A percentile compares a stretch with the other conserved stretches of the same genome.
Evolutionary conservation across 2,888 invertebrate genomes (phyloP).

Genomic region (Stenodema calcarata): DNA sequence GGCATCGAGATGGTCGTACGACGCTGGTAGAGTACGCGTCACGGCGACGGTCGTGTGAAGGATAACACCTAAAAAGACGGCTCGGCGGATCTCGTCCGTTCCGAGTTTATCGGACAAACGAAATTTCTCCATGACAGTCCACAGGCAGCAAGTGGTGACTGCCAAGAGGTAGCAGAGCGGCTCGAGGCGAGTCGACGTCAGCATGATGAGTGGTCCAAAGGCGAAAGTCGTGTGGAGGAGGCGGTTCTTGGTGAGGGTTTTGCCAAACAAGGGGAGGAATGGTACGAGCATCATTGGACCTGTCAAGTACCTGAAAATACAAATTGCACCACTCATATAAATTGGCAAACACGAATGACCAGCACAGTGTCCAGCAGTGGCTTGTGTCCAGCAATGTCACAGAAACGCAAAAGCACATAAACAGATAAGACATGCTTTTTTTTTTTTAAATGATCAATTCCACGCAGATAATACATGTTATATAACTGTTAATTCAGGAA

Average conservation of each 20-base stretch:
- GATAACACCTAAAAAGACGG: not conserved
- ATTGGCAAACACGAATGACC: no score
- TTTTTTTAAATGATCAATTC: no score
- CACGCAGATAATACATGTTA: no score
- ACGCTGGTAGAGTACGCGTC: not conserved
- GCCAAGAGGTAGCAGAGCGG: conserved; percentile 21
- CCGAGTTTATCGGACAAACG: not conserved
- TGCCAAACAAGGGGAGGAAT: conserved; percentile 16
- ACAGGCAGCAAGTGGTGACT: not conserved
- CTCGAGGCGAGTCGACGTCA: conserved; percentile 27
- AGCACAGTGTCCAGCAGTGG: no score
- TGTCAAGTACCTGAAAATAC: conserved; percentile 10
- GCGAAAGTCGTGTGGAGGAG: not conserved
- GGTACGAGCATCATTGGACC: conserved; percentile 22
- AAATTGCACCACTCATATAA: no score
- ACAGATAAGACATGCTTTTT: no score
- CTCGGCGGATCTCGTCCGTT: conserved; percentile 19
- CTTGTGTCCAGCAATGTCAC: no score
- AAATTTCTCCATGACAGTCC: conserved; percentile 35
- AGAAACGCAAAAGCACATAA: no score
- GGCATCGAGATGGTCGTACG: not conserved
- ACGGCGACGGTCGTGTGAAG: not conserved
- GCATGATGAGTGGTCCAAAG: not conserved
- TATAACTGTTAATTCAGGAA: no score
- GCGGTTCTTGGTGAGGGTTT: not conserved